phyloP scores from a whole-genome alignment of 2,113 vertebrate genomes.

The Megaceryle torquata region DNA sequence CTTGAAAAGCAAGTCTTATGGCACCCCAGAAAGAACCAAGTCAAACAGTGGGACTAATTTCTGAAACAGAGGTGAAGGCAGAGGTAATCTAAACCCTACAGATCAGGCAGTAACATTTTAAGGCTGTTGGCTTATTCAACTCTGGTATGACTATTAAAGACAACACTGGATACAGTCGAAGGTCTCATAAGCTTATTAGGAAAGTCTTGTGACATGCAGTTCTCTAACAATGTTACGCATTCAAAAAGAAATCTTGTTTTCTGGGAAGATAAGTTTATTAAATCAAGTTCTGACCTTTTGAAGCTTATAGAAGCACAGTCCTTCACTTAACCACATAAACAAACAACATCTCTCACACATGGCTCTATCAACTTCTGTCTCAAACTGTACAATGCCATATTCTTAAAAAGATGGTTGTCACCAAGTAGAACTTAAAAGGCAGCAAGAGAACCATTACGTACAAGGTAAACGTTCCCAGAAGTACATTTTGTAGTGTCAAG shows the following conservation, averaged over 20 bases:
- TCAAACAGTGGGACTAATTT: too few relatives aligned
- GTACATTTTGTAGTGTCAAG: neutral
- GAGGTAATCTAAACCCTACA: neutral
- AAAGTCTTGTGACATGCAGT: constrained; percentile 13
- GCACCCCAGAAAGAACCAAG: too few relatives aligned
- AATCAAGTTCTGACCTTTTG: constrained; percentile 45
- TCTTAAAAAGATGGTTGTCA: neutral
- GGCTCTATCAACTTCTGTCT: neutral
- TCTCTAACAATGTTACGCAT: neutral
- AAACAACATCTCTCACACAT: neutral
- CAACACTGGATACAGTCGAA: neutral
- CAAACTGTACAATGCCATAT: neutral
- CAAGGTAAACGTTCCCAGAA: neutral
- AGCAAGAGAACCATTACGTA: neutral
- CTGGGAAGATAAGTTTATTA: constrained; percentile 42
- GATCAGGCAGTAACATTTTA: neutral
- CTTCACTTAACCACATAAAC: neutral
- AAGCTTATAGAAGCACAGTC: neutral
- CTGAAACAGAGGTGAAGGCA: neutral
- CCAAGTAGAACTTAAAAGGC: neutral
- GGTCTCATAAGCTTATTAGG: constrained; percentile 21
- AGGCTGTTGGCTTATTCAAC: neutral
- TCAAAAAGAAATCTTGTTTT: constrained; percentile 41
- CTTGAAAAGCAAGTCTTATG: neutral
- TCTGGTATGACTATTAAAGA: neutral